These are phyloP conservation scores for Laticauda colubrina DNA, from an alignment of 2,113 vertebrate genomes.

Conservation along the genomic window DNA sequence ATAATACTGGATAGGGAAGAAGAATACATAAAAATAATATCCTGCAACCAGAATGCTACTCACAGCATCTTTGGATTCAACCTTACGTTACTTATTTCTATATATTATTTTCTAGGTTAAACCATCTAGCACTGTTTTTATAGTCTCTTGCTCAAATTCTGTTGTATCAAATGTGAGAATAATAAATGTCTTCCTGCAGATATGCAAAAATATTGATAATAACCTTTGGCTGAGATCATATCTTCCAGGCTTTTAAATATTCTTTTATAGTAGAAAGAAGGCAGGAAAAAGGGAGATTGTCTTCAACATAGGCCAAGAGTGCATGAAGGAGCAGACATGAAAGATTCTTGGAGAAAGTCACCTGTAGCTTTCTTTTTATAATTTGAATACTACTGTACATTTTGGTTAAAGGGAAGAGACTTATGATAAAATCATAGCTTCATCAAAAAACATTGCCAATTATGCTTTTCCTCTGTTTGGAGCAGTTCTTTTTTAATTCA, in stretches of 20 bases:
- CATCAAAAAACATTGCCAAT: background rate
- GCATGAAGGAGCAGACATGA: constrained; percentile 41
- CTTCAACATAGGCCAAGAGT: constrained; percentile 24
- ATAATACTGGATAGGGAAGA: background rate
- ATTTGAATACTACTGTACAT: constrained; percentile 26
- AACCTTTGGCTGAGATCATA: constrained; percentile 25
- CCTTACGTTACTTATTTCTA: background rate
- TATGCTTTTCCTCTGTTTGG: constrained; percentile 21
- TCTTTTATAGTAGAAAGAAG: constrained; percentile 29
- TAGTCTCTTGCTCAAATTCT: background rate
- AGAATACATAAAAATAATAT: background rate
- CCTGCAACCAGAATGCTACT: background rate
- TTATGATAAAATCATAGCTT: constrained; percentile 7
- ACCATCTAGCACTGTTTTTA: background rate
- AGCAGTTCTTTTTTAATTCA: constrained; percentile 13
- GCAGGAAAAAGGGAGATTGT: background rate
- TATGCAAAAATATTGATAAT: constrained; percentile 22
- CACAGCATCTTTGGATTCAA: background rate
- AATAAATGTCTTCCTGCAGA: background rate
- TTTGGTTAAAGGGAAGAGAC: constrained; percentile 16
- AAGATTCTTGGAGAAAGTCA: constrained; percentile 49
- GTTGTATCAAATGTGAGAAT: constrained; percentile 27
- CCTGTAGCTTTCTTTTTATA: constrained; percentile 39
- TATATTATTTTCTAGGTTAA: background rate
- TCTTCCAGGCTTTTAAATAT: background rate